Base-by-base conservation (phyloP, 2,113 vertebrate genomes). In the Oreochromis niloticus region DNA sequence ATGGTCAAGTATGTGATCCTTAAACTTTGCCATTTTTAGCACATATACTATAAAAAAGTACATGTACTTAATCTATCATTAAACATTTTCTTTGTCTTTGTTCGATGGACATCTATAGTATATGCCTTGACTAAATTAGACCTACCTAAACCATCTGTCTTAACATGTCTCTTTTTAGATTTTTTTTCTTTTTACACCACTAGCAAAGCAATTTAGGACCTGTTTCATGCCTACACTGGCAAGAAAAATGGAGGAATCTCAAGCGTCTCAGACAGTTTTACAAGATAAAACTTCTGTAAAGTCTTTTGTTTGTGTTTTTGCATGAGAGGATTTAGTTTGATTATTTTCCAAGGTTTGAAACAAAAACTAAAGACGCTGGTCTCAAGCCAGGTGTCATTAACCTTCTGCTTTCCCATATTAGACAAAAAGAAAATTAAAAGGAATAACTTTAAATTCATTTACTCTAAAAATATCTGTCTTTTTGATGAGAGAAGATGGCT, bases 91-190 rank as follows among this genome's bases (percentile, higher is more conserved):
- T 32, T 78, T 78, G 24, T 48, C 71, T 78, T 50, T n/a, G 43
- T 32, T 50, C 0, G 1, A 32, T 75, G 0, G 43, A 50, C 4
- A 39, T 66, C 52, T 32, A 68, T 14, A 13, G 7, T 66, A 36
- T 39, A 39, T 16, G 16, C 32, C 61, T 55, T 4, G 52, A 54
- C 50, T 56, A 73, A 30, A 73, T 43, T 73, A 84, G 24, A 56
- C 7, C 32, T 22, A 39, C 46, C 8, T 71, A 9, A 71, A 83
- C 46, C 1, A 54, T 9, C 14, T 13, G 32, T 52, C 4, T 24
- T 17, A 63, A 8, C n/a, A 27, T 16, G n/a, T 41, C 2, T 59
- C 1, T 4, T 78, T 50, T 50, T 32, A 78, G 9, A 63, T 36
- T n/a, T 3, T 7, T 63, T 2, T 36, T 39, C 32, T 32, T n/a